These are phyloP conservation scores for Phrynocephalus guinanensis DNA, from an alignment of 2,797 vertebrate species.

Conservation along the genomic window DNA sequence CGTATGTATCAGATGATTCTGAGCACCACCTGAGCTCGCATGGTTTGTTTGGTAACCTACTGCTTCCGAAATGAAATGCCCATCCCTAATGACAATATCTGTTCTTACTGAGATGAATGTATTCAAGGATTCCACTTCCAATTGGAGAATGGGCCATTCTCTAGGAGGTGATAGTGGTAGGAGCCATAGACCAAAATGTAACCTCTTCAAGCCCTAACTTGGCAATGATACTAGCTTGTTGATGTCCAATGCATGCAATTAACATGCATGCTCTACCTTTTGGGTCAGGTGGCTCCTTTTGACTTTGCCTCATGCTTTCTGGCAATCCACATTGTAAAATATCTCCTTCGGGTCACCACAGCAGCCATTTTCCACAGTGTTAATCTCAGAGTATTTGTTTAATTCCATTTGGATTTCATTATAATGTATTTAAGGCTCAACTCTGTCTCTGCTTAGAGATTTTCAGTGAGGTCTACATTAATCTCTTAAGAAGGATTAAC, in stretches of 20 bases:
- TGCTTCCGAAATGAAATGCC: no score
- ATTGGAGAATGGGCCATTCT: no score
- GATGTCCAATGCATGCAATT: background rate
- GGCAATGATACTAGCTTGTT: background rate
- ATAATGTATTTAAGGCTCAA: slow-evolving; percentile 66
- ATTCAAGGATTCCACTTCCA: background rate
- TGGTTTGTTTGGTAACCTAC: no score
- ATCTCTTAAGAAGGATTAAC: slow-evolving; percentile 70
- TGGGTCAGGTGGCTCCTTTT: background rate
- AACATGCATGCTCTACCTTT: background rate
- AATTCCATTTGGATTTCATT: slow-evolving; percentile 62
- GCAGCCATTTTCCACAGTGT: slow-evolving; percentile 32
- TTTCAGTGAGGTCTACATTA: slow-evolving; percentile 60
- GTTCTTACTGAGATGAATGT: background rate
- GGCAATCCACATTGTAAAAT: slow-evolving; percentile 10
- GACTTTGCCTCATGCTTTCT: slow-evolving; percentile 11
- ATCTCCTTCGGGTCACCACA: background rate
- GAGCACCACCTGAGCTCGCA: no score
- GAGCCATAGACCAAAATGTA: no score
- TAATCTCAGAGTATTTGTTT: slow-evolving; percentile 50
- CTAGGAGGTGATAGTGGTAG: no score
- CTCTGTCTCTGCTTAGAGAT: slow-evolving; percentile 49
- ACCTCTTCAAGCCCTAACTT: background rate
- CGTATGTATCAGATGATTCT: no score
- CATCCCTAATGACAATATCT: background rate